Conservation (phyloP, 2,888 invertebrate species). For the Diplolepis rosae region DNA sequence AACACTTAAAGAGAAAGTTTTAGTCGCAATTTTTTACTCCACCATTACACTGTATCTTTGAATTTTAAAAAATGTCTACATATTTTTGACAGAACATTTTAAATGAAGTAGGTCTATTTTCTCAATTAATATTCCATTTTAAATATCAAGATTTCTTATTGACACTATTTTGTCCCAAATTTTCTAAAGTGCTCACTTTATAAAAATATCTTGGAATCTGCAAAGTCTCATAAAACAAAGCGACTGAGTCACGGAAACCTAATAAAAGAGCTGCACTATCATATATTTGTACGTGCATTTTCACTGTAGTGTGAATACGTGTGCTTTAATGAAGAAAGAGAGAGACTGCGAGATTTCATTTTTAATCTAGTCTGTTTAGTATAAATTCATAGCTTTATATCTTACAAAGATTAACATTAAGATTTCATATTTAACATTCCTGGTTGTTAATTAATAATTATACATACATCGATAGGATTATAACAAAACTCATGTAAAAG, state of each 20-base stretch:
- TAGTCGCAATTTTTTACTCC: background rate
- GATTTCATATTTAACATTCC: slow-evolving; percentile 58
- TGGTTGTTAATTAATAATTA: slow-evolving; percentile 62
- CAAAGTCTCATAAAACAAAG: background rate
- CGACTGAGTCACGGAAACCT: background rate
- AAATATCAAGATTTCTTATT: background rate
- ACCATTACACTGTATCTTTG: background rate
- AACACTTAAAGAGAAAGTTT: background rate
- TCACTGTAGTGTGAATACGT: background rate
- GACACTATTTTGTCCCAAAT: background rate
- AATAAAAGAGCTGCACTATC: background rate
- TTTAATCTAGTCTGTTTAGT: background rate
- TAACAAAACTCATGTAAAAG: slow-evolving; percentile 32
- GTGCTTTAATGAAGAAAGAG: background rate
- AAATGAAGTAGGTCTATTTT: background rate
- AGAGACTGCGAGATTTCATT: background rate
- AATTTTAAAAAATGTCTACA: background rate
- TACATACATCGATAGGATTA: slow-evolving; percentile 4
- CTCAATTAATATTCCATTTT: too few species aligned
- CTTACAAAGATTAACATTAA: background rate
- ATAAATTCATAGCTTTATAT: background rate
- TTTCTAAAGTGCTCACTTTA: background rate
- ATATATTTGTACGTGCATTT: background rate
- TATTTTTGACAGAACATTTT: background rate
- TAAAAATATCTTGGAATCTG: background rate